Evolutionary conservation across 2,888 invertebrate species (phyloP).

Genomic region (Oegoconia quadripuncta): DNA sequence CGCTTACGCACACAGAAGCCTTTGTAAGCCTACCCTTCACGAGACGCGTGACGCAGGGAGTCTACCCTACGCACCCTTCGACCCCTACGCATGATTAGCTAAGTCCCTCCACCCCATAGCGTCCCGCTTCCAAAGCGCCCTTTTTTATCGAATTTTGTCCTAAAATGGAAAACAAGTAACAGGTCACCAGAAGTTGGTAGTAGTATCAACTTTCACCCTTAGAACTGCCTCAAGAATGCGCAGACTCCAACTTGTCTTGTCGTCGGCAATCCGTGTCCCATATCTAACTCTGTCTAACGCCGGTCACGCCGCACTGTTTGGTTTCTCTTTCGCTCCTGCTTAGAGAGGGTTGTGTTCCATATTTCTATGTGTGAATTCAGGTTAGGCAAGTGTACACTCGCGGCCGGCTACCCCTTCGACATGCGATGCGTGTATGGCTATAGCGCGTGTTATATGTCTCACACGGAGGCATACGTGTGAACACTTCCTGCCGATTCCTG

Average conservation of each 20-base stretch:
- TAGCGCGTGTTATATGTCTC: conserved; percentile 58
- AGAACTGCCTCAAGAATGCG: conserved; percentile 61
- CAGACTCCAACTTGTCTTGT: conserved; percentile 65
- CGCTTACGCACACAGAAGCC: conserved; percentile 25
- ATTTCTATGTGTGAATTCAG: conserved; percentile 47
- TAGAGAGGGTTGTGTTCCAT: conserved; percentile 49
- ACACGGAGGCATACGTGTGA: conserved; percentile 60
- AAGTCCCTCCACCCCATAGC: conserved; percentile 32
- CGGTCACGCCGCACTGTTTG: conserved; percentile 18
- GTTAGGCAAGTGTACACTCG: conserved; percentile 43
- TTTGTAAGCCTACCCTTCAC: no score
- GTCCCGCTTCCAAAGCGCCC: conserved; percentile 51
- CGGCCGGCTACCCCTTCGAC: conserved; percentile 61
- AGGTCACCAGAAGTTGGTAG: conserved; percentile 53
- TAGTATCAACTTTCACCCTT: conserved; percentile 63
- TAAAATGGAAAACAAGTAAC: conserved; percentile 79
- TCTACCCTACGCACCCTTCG: conserved; percentile 52
- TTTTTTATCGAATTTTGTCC: conserved; percentile 79
- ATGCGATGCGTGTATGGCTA: conserved; percentile 66
- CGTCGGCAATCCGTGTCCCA: conserved; percentile 39
- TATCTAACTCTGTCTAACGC: conserved; percentile 66
- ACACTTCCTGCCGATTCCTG: conserved; percentile 55
- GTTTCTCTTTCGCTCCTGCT: conserved; percentile 52
- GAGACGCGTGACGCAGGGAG: no score
- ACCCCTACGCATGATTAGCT: conserved; percentile 40